These are phyloP conservation scores for Olivierus martensii DNA, from an alignment of 1,140 invertebrate genomes.

Conservation along the genomic window DNA sequence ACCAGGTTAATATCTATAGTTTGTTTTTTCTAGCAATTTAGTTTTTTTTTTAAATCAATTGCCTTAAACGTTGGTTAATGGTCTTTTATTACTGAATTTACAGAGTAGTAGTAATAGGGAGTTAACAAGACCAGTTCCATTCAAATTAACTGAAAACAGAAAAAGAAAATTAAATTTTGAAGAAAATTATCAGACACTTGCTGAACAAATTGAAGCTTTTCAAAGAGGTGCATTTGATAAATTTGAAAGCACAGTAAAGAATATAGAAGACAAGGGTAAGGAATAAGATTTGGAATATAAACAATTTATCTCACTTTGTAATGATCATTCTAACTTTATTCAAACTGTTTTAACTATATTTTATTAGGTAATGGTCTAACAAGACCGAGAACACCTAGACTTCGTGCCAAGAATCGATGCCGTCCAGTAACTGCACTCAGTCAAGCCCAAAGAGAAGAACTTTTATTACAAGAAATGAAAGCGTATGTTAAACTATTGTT, in stretches of 20 bases:
- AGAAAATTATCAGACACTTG: slow-evolving; percentile 2
- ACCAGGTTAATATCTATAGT: too few species aligned
- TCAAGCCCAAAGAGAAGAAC: slow-evolving; percentile 3
- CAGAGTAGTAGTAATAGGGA: too few species aligned
- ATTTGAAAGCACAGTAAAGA: too few species aligned
- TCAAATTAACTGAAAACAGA: background rate
- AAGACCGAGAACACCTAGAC: background rate
- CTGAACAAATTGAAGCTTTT: slow-evolving; percentile 5
- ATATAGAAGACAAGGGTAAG: too few species aligned
- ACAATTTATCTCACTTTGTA: too few species aligned
- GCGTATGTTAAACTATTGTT: background rate
- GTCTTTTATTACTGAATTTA: too few species aligned
- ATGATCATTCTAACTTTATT: too few species aligned
- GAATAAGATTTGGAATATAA: too few species aligned
- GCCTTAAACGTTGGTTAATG: too few species aligned
- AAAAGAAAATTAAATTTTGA: background rate
- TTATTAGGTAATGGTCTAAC: background rate
- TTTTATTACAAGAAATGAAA: slow-evolving; percentile 10
- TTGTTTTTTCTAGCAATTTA: too few species aligned
- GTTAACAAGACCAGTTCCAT: background rate
- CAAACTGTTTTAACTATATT: too few species aligned
- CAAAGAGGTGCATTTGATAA: background rate
- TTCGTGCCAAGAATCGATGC: slow-evolving; percentile 1
- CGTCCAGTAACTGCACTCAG: slow-evolving; percentile 1
- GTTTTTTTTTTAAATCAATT: too few species aligned